Conservation (phyloP, 2,888 invertebrate species). For the Philaethria dido region DNA sequence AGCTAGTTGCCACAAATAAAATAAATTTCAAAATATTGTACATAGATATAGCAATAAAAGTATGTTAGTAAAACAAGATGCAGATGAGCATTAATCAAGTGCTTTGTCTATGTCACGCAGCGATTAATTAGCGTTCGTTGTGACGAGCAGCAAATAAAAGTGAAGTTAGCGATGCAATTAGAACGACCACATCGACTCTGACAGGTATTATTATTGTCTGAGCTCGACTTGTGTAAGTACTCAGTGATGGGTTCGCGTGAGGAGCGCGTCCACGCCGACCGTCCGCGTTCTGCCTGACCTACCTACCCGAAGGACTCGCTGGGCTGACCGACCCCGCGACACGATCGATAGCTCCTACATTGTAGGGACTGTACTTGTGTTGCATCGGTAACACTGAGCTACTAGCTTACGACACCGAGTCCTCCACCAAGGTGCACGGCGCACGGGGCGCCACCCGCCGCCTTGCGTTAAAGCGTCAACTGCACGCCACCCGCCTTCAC, state of each 20-base stretch:
- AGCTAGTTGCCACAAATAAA: too few species aligned
- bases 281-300: conserved; percentile 26
- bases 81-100: conserved; percentile 34
- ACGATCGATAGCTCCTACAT: conserved; percentile 45
- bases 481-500: conserved; percentile 62
- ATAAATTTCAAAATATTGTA: background rate
- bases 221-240: conserved; percentile 26
- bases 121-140: conserved; percentile 37
- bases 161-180: conserved; percentile 52
- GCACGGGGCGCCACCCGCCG: conserved; percentile 46
- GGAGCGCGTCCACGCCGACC: conserved; percentile 3
- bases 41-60: conserved; percentile 26
- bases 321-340: conserved; percentile 44
- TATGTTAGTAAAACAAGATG: conserved; percentile 21
- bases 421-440: conserved; percentile 42
- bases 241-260: conserved; percentile 32
- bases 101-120: conserved; percentile 37
- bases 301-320: conserved; percentile 5
- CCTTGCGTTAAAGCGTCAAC: conserved; percentile 58
- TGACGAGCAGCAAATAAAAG: conserved; percentile 48
- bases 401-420: conserved; percentile 45
- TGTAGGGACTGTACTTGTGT: conserved; percentile 33
- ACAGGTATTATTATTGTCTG: conserved; percentile 49
- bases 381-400: conserved; percentile 55
- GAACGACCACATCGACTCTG: conserved; percentile 54